These are phyloP conservation scores for Xyliphius kryptos DNA, from an alignment of 2,113 vertebrate genomes.

Conservation along the genomic window DNA sequence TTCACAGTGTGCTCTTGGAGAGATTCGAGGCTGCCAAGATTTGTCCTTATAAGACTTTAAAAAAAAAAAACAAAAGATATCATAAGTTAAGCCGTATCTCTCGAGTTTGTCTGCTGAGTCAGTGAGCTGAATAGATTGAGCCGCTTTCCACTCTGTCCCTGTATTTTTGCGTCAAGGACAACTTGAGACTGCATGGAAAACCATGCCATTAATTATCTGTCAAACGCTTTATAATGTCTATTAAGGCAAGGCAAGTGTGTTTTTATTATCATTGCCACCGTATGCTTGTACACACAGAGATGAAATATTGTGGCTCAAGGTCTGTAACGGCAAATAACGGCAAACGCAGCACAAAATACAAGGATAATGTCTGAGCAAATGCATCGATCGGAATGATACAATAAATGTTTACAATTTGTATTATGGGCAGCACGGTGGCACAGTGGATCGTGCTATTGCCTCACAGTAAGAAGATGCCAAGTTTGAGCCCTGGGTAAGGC, in stretches of 20 bases:
- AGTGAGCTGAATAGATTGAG: constrained; percentile 13
- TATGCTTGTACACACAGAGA: not conserved
- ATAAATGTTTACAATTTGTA: too few species aligned
- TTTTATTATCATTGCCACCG: not conserved
- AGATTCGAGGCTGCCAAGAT: not conserved
- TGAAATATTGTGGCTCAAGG: too few species aligned
- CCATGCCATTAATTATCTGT: constrained; percentile 30
- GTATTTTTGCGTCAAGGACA: constrained; percentile 19
- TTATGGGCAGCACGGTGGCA: too few species aligned
- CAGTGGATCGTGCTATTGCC: too few species aligned
- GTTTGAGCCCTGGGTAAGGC: too few species aligned
- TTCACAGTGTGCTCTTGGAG: constrained; percentile 4
- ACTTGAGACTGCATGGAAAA: not conserved
- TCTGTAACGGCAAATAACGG: too few species aligned
- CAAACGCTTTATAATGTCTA: constrained; percentile 27
- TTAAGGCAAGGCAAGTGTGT: constrained; percentile 23
- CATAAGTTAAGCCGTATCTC: constrained; percentile 18
- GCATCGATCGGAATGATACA: too few species aligned
- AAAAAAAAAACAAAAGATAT: constrained; percentile 4
- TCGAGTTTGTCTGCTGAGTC: constrained; percentile 14
- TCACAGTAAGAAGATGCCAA: too few species aligned
- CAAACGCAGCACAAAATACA: too few species aligned
- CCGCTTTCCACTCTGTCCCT: constrained; percentile 5
- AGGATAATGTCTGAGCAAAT: too few species aligned
- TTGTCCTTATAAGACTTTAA: too few species aligned